These are phyloP conservation scores for Porphyrio hochstetteri DNA, from an alignment of 2,113 vertebrate species.

Conservation along the genomic window DNA sequence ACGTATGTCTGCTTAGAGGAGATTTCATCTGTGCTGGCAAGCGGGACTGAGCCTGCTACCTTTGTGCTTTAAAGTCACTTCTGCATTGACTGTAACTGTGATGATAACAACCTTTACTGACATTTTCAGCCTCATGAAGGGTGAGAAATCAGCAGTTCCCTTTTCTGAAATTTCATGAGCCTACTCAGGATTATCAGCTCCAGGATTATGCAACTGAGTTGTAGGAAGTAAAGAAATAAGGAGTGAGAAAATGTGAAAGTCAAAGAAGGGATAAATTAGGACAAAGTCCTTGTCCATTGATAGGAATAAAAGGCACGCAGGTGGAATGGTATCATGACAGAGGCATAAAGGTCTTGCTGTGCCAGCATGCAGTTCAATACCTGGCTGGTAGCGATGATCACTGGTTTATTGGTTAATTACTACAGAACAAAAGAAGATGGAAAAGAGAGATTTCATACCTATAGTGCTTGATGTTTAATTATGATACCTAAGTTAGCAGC, in stretches of 20 bases:
- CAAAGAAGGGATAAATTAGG: neutral
- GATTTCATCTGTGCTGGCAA: neutral
- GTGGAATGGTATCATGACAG: neutral
- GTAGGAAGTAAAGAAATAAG: neutral
- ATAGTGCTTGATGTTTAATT: neutral
- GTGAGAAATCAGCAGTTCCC: neutral
- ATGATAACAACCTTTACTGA: neutral
- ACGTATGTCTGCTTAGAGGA: neutral
- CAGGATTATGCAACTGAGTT: neutral
- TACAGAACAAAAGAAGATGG: neutral
- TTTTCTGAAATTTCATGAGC: neutral
- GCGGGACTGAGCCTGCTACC: neutral
- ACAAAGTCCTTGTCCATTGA: neutral
- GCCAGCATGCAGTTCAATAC: fast-evolving
- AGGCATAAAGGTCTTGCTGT: neutral
- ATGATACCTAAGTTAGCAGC: neutral
- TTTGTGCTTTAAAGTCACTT: neutral
- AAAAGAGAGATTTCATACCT: neutral
- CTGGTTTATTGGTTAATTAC: neutral
- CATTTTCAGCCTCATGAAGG: neutral
- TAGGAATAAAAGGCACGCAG: neutral
- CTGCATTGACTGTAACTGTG: neutral
- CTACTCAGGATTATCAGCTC: neutral
- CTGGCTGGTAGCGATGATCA: neutral
- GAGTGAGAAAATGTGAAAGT: neutral